Evolutionary conservation across 2,888 invertebrate species (phyloP).

Genomic region (Tinea trinotella): DNA sequence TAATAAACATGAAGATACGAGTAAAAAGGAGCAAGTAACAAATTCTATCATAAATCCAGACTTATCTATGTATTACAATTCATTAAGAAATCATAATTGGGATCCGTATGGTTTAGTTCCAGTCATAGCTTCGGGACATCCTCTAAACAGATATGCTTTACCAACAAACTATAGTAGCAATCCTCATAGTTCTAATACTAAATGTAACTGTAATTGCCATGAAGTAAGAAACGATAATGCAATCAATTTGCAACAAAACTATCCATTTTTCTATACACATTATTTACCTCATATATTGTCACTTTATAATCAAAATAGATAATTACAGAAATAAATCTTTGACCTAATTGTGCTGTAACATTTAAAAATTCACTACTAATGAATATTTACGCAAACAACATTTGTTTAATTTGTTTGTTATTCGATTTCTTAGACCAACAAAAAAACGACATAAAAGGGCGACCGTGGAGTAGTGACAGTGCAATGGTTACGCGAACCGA

Average conservation of each 20-base stretch:
- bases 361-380: too few relatives aligned
- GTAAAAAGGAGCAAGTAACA: neutral
- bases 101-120: conserved; percentile 10
- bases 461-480: too few relatives aligned
- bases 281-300: conserved; percentile 12
- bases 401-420: too few relatives aligned
- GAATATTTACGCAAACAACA: too few relatives aligned
- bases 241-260: neutral
- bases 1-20: neutral
- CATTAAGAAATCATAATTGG: neutral
- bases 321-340: too few relatives aligned
- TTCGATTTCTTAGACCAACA: too few relatives aligned
- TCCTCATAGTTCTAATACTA: neutral
- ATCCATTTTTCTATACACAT: conserved; percentile 6
- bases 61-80: neutral
- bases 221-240: neutral
- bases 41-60: neutral
- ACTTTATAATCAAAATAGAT: neutral
- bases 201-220: conserved; percentile 15
- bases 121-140: neutral
- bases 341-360: too few relatives aligned
- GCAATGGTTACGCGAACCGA: too few relatives aligned
- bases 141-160: neutral
- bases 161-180: neutral
- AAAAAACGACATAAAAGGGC: too few relatives aligned